These are phyloP conservation scores for Rhinichthys osculus DNA, from an alignment of 2,797 vertebrate species.

Conservation along the genomic window DNA sequence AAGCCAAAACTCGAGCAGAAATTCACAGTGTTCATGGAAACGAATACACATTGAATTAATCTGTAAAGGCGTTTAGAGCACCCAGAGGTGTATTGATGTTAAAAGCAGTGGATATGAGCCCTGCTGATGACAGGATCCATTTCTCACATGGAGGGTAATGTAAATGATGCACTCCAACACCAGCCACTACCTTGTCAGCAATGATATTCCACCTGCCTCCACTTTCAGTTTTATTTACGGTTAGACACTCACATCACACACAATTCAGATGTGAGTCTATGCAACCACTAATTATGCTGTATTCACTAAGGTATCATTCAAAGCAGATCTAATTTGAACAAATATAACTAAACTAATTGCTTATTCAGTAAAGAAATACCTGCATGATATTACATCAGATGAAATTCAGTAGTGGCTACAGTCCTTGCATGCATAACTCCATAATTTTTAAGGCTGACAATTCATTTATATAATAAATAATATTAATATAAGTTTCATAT, in stretches of 20 bases:
- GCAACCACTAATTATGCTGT: constrained; percentile 25
- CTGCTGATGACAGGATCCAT: constrained; percentile 58
- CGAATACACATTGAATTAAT: constrained; percentile 6
- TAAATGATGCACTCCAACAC: constrained; percentile 65
- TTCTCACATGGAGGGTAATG: constrained; percentile 71
- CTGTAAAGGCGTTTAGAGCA: neutral
- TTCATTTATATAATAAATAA: neutral
- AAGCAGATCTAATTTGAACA: constrained; percentile 21
- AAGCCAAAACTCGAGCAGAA: constrained; percentile 52
- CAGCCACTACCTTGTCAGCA: constrained; percentile 64
- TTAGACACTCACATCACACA: constrained; percentile 1
- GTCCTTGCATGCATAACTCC: neutral
- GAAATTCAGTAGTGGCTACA: neutral
- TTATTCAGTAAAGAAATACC: constrained; percentile 23
- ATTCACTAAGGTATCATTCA: constrained; percentile 29
- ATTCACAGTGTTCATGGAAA: constrained; percentile 5
- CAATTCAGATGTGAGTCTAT: neutral
- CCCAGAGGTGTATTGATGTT: neutral
- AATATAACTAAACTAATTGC: constrained; percentile 6
- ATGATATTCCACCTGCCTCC: constrained; percentile 17
- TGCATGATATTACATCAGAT: constrained; percentile 20
- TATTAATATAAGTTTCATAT: neutral
- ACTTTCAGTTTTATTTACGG: neutral
- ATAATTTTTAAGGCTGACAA: neutral
- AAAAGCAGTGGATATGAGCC: constrained; percentile 18